Evolutionary conservation across 2,797 vertebrate genomes (phyloP).

Genomic region (Crocodylus rhombifer): DNA sequence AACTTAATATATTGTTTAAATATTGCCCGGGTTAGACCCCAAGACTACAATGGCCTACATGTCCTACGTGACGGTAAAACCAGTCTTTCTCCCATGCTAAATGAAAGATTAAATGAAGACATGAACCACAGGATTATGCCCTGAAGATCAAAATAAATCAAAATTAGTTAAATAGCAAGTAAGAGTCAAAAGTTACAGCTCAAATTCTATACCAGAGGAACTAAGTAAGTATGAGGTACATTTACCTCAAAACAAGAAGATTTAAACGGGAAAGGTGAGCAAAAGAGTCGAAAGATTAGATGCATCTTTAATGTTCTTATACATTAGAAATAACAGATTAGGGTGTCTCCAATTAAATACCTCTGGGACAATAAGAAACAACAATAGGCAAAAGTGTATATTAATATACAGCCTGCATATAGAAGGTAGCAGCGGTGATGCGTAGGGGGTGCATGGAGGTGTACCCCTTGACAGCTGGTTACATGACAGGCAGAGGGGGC

Average conservation of each 20-base stretch:
- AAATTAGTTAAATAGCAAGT: not conserved
- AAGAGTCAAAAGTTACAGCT: not conserved
- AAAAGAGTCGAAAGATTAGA: too few relatives aligned
- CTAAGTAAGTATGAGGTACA: not conserved
- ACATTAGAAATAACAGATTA: too few relatives aligned
- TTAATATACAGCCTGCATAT: too few relatives aligned
- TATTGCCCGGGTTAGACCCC: not conserved
- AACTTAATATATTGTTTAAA: not conserved
- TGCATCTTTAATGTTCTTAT: too few relatives aligned
- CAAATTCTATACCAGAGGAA: not conserved
- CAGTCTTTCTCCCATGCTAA: not conserved
- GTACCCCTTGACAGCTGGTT: too few relatives aligned
- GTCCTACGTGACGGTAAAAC: not conserved
- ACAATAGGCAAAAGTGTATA: too few relatives aligned
- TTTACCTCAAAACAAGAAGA: not conserved
- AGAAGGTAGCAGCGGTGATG: too few relatives aligned
- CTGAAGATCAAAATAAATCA: not conserved
- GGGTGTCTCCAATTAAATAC: too few relatives aligned
- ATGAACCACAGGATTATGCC: not conserved
- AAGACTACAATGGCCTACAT: not conserved
- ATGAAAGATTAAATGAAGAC: not conserved
- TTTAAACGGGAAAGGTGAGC: not conserved
- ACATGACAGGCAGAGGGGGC: too few relatives aligned
- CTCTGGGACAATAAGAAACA: too few relatives aligned
- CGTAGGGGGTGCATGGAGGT: too few relatives aligned